Evolutionary conservation across 2,888 invertebrate species (phyloP), one percentile per base, ranked within the genome.

Genomic region (Rhyacophila evoluta): DNA sequence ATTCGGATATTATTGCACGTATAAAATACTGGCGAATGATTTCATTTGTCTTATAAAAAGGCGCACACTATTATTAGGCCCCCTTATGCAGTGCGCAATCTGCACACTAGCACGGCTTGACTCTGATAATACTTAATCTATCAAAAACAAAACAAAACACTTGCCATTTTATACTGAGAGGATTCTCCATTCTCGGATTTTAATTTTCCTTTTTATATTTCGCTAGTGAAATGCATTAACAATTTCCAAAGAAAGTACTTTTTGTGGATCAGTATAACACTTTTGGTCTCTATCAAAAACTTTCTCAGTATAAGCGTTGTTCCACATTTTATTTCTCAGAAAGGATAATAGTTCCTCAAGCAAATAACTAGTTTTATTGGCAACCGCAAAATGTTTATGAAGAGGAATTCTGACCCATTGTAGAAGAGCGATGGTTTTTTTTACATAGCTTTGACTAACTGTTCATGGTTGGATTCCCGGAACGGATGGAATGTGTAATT

Each of bases 311-410:
- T 10, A 19, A 25, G 55, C 10, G 8, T 55, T 55, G 55, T 55
- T 55, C 55, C 55, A 55, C 19, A 55, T 55, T 55, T 55, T 55
- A 55, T 55, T 55, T 55, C 55, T 55, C 55, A 55, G 55, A 55
- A 55, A 55, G 55, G 55, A 55, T 55, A 55, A 55, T 19, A 19
- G 19, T 25, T 55, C 19, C 1, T 19, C 15, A 10, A 12, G 10
- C 8, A 1, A 19, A 10, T 19, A 55, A 55, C 55, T 55, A 55
- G 55, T 55, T 55, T 55, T 19, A n/a, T 55, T 55, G 15, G 25
- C 55, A 55, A 55, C 55, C 55, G 55, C 55, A 55, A 55, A 33
- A 55, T 55, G 15, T 10, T 25, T 55, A 19, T 55, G 10, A 19
- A 19, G 25, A 55, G 25, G 25, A 55, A 55, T 55, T 25, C 55